phyloP scores from a whole-genome alignment of 2,797 vertebrate species.

The Arctocebus calabarensis region DNA sequence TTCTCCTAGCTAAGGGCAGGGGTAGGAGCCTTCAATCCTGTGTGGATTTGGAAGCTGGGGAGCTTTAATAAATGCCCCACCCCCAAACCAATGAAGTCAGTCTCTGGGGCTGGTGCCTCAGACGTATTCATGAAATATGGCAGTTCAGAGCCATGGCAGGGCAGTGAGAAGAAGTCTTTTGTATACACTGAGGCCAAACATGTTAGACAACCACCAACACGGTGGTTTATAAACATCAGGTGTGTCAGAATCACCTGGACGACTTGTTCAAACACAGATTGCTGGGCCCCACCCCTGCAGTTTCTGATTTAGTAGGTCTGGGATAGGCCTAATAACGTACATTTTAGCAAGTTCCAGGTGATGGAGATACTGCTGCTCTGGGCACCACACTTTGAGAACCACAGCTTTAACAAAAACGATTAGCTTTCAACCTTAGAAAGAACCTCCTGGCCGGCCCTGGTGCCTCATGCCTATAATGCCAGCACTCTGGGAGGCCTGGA shows the following conservation, averaged over 20 bases:
- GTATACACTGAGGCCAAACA: background rate
- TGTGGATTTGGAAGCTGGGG: background rate
- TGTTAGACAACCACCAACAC: background rate
- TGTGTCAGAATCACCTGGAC: background rate
- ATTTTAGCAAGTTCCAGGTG: conserved; percentile 24
- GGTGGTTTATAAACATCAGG: background rate
- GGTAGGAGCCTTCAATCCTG: background rate
- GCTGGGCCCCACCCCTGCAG: background rate
- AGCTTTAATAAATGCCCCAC: background rate
- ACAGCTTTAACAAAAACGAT: background rate
- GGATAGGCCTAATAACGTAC: background rate
- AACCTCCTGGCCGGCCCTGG: background rate
- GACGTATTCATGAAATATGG: background rate
- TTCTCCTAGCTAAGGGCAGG: background rate
- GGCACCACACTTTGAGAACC: background rate
- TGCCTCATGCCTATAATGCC: no score
- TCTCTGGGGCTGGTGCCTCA: background rate
- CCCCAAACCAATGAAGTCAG: background rate
- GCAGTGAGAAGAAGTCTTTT: background rate
- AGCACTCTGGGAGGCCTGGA: no score
- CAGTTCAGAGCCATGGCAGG: background rate
- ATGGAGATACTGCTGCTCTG: background rate
- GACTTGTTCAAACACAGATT: background rate
- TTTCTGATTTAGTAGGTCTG: background rate
- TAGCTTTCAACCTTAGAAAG: conserved; percentile 1